Base-by-base conservation (phyloP, 2,113 vertebrate species). In the Catharus fuscescens region DNA sequence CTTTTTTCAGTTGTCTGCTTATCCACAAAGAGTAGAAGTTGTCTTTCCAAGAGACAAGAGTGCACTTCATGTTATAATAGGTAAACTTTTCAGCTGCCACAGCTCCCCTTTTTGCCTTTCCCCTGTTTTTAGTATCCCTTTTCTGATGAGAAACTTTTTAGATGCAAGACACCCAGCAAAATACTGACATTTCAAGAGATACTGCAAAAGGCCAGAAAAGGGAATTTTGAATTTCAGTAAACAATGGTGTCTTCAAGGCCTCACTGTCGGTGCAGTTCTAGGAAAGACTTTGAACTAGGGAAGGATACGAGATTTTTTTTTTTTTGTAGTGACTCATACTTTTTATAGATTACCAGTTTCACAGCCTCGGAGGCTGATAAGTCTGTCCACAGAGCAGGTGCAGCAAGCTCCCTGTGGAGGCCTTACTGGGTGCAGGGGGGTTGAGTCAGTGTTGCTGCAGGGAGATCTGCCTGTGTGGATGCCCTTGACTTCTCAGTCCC, bases 281-380 rank as follows among this genome's bases (percentile, higher is more conserved):
- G 93, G 87, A 96, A 95, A 77, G 1, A 10, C 82, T 96, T 96
- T 90, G 94, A 94, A 96, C 62, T 66, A 40, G 38, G 82, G 64
- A 93, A 82, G 52, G 85, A 85, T 73, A 87, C 29, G 81, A 66
- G 47, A 38, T 73, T 88, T 86, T 50, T 45, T 44, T 44, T 52
- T 38, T 69, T 84, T 77, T 64, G 7, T 18, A 59, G 47, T 88
- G 92, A 94, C 80, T 93, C 72, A 80, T 78, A 34, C 44, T 73
- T 90, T 93, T 94, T 94, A 80, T 36, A 95, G 92, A 92, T 88
- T 86, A 79, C 42, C 54, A 56, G 57, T 73, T 95, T 83, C 28
- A 1, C 67, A 86, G 87, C 90, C 87, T 95, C 77, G 64, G 59
- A 96, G 79, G 56, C 85, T 93, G 93, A 66, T 89, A 82, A 86